Evolutionary conservation across 2,888 invertebrate genomes (phyloP).

Genomic region (Euzetes globulus): DNA sequence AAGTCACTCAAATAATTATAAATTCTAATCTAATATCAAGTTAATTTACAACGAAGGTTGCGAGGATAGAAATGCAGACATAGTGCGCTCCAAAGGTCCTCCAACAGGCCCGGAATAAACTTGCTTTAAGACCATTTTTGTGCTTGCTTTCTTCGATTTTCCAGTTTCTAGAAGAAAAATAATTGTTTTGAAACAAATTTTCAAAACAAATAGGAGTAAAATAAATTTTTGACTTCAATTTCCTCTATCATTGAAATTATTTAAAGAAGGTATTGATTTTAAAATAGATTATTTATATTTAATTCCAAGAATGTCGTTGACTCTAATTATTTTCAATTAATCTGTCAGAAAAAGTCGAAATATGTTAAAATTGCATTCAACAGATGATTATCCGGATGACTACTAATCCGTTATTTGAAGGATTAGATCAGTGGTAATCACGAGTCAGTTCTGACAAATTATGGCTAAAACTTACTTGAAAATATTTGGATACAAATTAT

Average conservation of each 20-base stretch:
- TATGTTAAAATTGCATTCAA: too few species aligned
- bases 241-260: not conserved
- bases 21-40: not conserved
- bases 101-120: slow-evolving; percentile 37
- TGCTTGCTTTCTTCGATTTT: slow-evolving; percentile 37
- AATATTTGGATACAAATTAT: not conserved
- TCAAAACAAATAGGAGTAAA: not conserved
- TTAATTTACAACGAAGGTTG: not conserved
- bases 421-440: too few species aligned
- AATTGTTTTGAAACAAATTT: not conserved
- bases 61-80: not conserved
- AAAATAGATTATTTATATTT: too few species aligned
- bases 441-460: not conserved
- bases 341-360: too few species aligned
- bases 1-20: not conserved
- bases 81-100: slow-evolving; percentile 36
- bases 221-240: too few species aligned
- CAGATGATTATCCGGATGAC: too few species aligned
- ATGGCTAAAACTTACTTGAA: not conserved
- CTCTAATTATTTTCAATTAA: too few species aligned
- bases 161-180: slow-evolving; percentile 38
- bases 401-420: too few species aligned
- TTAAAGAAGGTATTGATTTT: not conserved
- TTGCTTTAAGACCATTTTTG: slow-evolving; percentile 33
- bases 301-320: too few species aligned